Evolutionary conservation across 2,113 vertebrate genomes (phyloP).

Genomic region (Phaethornis superciliosus): DNA sequence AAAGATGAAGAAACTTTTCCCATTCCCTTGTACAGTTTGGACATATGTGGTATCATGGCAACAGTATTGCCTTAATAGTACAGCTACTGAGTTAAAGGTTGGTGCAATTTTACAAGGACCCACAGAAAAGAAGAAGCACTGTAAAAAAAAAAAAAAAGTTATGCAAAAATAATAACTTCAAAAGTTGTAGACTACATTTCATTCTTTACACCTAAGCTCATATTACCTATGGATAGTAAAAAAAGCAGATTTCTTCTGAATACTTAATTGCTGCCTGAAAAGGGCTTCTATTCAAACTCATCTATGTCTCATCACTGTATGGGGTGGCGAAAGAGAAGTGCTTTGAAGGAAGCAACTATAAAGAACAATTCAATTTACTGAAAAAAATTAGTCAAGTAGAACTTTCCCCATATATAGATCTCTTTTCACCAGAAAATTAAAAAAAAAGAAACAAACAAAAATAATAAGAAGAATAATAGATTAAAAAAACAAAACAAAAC

Average conservation of each 20-base stretch:
- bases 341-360: neutral
- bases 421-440: neutral
- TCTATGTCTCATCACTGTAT: rapidly evolving
- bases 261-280: neutral
- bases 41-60: neutral
- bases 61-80: neutral
- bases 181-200: neutral
- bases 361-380: neutral
- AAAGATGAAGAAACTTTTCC: neutral
- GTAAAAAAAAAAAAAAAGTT: neutral
- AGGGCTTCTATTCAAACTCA: neutral
- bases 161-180: neutral
- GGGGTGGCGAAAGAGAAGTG: neutral
- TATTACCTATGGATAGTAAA: neutral
- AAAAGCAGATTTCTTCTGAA: neutral
- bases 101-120: neutral
- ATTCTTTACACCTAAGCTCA: neutral
- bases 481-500: neutral
- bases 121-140: neutral
- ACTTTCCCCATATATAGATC: neutral
- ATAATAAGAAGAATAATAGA: neutral
- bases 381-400: neutral
- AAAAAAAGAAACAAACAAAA: neutral
- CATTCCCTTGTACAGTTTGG: neutral
- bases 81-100: neutral